Evolutionary conservation across 2,113 vertebrate species (phyloP), one percentile per base, ranked within the genome.

Genomic region (Macrotus californicus): DNA sequence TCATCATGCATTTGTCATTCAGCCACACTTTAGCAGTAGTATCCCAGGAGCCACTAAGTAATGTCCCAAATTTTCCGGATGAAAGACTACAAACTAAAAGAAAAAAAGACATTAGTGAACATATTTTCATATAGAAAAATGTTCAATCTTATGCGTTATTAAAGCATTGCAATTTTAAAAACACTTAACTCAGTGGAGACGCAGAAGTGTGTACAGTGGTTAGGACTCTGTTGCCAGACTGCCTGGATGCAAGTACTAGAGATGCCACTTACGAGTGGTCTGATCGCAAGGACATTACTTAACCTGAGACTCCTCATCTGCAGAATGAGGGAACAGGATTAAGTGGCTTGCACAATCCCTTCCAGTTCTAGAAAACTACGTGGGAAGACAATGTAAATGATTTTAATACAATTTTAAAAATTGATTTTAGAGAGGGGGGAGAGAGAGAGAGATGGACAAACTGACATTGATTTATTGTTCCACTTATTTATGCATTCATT

Each of bases 1-100:
- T 99, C 99, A 99, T 99, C 99, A 99, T 99, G 97, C 99, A 99
- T 96, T 99, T 99, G 95, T 99, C 99, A 97, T 99, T 99, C 92
- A 99, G 98, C 99, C 99, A 99, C 31, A 99, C 99, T 98, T 99
- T 99, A 67, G 99, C 99, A 80, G 99, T 99, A 1, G 99, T 99
- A 96, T 99, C 99, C 99, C 99, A 99, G 4, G 99, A 99, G 94
- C 99, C 99, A 95, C 99, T 99, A 96, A 99, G 96, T 88, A 99
- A 98, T 0, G 99, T 99, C 39, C 99, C 99, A 96, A 99, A 99
- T 98, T 99, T 99, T 89, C 99, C 99, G 96, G 99, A 99, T 0
- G 99, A 99, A 93, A 99, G 98, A 94, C 99, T 98, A 97, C 99
- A 99, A 97, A 99, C 99, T 99, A 97, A 56, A 96, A 59, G 83